These are phyloP conservation scores for Mechanitis mazaeus DNA, from an alignment of 2,888 invertebrate species.

Conservation along the genomic window DNA sequence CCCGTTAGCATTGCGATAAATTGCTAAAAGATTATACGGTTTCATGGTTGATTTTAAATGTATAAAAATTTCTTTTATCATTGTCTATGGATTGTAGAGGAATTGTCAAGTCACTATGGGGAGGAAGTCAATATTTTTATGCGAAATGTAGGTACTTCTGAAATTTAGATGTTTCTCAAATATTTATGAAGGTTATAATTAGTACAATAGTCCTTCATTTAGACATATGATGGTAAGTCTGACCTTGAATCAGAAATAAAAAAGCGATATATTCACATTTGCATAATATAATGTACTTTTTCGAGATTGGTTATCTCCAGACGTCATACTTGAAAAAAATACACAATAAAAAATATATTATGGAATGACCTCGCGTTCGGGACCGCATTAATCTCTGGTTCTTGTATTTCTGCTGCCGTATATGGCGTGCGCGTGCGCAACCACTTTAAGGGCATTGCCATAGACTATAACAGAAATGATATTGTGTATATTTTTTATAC, in stretches of 20 bases:
- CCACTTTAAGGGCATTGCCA: conserved; percentile 44
- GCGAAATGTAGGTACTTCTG: not conserved
- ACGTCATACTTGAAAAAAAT: conserved; percentile 34
- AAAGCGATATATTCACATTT: not conserved
- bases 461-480: conserved; percentile 35
- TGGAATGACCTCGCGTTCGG: conserved; percentile 50
- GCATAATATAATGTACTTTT: not conserved
- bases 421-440: conserved; percentile 65
- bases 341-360: conserved; percentile 58
- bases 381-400: conserved; percentile 66
- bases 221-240: no score
- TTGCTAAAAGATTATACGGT: not conserved
- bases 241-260: no score
- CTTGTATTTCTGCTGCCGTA: conserved; percentile 65
- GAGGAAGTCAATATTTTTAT: not conserved
- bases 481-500: conserved; percentile 9
- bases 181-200: no score
- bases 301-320: conserved; percentile 25
- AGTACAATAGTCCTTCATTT: no score
- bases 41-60: not conserved
- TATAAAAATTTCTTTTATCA: not conserved
- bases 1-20: conserved; percentile 14
- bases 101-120: not conserved
- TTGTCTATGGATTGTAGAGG: not conserved
- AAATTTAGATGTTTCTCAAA: no score